These are phyloP conservation scores for Holotrichia oblita DNA, from an alignment of 1,140 invertebrate genomes.

Conservation along the genomic window DNA sequence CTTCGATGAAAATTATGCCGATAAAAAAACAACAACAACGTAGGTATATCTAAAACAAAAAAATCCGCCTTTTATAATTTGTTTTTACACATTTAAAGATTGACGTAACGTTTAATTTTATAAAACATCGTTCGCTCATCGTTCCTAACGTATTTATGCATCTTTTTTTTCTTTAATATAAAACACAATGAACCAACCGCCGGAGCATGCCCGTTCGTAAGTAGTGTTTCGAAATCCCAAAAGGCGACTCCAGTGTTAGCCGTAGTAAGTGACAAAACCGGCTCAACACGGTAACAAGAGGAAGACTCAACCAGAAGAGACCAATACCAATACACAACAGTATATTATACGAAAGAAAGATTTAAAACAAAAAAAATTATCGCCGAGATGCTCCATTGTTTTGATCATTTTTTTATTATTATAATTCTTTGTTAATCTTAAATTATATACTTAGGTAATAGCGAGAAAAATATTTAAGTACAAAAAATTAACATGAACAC, in stretches of 20 bases:
- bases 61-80: too few relatives aligned
- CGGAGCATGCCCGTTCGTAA: neutral
- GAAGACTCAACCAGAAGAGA: neutral
- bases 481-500: neutral
- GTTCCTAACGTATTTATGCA: neutral
- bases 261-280: slow-evolving; percentile 23
- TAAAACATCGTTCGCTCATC: neutral
- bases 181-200: neutral
- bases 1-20: too few relatives aligned
- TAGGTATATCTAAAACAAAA: too few relatives aligned
- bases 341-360: neutral
- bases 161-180: slow-evolving; percentile 1
- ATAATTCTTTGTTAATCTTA: neutral
- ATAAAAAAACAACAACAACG: too few relatives aligned
- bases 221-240: slow-evolving; percentile 1
- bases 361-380: neutral
- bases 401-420: slow-evolving; percentile 4
- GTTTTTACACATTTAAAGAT: neutral
- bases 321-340: neutral
- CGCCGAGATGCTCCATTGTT: neutral
- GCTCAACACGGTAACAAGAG: slow-evolving; percentile 14
- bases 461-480: neutral
- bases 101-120: slow-evolving; percentile 26
- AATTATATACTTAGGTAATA: neutral
- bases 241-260: neutral